phyloP scores from a whole-genome alignment of 2,113 vertebrate genomes.

The Daboia siamensis region DNA sequence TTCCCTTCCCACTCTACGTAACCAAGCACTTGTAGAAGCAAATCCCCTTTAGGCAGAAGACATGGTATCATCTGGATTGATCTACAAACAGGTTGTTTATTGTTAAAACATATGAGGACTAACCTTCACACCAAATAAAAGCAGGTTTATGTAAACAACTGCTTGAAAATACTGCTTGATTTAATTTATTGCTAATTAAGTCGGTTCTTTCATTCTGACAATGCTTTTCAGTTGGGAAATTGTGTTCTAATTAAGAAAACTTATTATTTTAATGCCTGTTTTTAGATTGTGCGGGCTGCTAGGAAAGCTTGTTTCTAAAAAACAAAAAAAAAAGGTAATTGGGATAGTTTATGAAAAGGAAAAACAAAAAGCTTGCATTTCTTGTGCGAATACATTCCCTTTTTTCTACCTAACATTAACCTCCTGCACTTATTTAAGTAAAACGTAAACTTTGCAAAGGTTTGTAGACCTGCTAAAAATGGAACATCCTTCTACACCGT shows the following conservation, averaged over 20 bases:
- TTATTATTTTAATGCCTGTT: background rate
- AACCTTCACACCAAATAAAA: background rate
- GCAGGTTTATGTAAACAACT: background rate
- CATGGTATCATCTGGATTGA: background rate
- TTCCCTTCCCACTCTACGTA: background rate
- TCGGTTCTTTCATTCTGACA: background rate
- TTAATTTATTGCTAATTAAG: background rate
- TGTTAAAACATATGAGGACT: background rate
- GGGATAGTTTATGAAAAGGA: conserved; percentile 40
- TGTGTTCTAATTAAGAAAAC: background rate
- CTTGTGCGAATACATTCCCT: conserved; percentile 31
- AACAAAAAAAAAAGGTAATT: background rate
- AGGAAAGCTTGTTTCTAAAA: background rate
- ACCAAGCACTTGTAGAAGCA: background rate
- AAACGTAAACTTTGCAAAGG: conserved; percentile 62
- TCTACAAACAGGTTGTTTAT: background rate
- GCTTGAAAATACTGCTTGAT: background rate
- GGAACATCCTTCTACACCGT: conserved; percentile 49
- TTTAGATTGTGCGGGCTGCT: background rate
- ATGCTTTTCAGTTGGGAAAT: background rate
- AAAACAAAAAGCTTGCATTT: conserved; percentile 24
- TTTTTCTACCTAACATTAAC: conserved; percentile 12
- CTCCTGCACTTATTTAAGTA: conserved; percentile 56
- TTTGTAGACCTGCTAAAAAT: conserved; percentile 56
- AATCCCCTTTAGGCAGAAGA: background rate